These are phyloP conservation scores for Chelon labrosus DNA, from an alignment of 2,797 vertebrate genomes.

Conservation along the genomic window DNA sequence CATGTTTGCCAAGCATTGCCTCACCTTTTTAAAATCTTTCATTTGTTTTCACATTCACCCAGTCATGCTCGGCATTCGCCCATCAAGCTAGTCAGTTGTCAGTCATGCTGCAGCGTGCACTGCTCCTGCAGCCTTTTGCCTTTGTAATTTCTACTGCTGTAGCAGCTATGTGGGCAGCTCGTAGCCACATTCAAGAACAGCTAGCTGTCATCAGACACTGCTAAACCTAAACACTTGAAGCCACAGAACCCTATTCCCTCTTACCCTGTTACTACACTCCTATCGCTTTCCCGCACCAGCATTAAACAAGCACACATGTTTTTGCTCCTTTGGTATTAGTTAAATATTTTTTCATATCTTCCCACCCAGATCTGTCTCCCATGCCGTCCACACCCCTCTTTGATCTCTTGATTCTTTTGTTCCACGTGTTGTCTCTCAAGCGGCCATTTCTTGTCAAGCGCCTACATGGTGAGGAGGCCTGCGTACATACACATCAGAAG, in stretches of 20 bases:
- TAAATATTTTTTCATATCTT: slow-evolving; percentile 58
- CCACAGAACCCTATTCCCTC: slow-evolving; percentile 62
- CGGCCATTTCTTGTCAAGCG: slow-evolving; percentile 51
- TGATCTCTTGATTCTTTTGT: slow-evolving; percentile 64
- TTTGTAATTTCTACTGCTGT: slow-evolving; percentile 22
- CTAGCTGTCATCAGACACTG: slow-evolving; percentile 79
- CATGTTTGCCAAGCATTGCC: background rate
- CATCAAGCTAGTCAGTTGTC: slow-evolving; percentile 7
- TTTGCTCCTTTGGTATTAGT: slow-evolving; percentile 45
- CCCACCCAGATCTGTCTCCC: slow-evolving; percentile 43
- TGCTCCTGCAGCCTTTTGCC: slow-evolving; percentile 18
- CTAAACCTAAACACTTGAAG: slow-evolving; percentile 71
- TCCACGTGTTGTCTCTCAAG: slow-evolving; percentile 47
- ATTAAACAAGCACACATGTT: slow-evolving; percentile 75
- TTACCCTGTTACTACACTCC: slow-evolving; percentile 54
- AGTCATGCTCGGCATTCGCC: background rate
- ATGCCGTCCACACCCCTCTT: slow-evolving; percentile 58
- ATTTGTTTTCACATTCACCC: slow-evolving; percentile 1
- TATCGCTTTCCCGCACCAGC: slow-evolving; percentile 65
- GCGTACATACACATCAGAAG: slow-evolving; percentile 54
- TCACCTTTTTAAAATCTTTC: background rate
- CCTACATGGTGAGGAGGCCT: slow-evolving; percentile 48
- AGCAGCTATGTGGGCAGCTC: slow-evolving; percentile 58
- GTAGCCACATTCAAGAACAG: slow-evolving; percentile 69
- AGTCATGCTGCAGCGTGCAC: slow-evolving; percentile 22